phyloP scores from a whole-genome alignment of 53 echinoderm and acorn worm genomes.

The Crossaster papposus region DNA sequence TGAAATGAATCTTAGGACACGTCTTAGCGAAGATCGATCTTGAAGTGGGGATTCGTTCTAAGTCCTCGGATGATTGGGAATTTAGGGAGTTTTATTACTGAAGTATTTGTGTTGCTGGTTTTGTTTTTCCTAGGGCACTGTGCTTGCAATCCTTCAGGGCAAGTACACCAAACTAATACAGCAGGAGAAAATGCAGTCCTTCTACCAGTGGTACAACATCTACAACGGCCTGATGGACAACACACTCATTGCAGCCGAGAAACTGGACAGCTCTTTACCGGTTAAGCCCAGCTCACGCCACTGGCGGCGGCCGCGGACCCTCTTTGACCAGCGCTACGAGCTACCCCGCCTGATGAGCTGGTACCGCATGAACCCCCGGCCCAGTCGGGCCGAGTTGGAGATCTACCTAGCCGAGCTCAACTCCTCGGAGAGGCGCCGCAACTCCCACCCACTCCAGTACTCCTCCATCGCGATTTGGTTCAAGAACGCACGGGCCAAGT shows the following conservation, averaged over 20 bases:
- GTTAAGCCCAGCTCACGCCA: slow-evolving; percentile 69
- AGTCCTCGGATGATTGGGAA: no score
- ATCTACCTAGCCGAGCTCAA: slow-evolving; percentile 92
- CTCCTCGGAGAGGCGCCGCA: slow-evolving; percentile 79
- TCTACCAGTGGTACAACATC: slow-evolving; percentile 97
- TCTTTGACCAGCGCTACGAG: slow-evolving; percentile 90
- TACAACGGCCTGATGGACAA: slow-evolving; percentile 91
- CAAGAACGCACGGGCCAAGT: slow-evolving; percentile 97
- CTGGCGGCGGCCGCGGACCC: slow-evolving; percentile 76
- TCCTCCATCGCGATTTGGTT: slow-evolving; percentile 99
- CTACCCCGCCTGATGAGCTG: slow-evolving; percentile 86
- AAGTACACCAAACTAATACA: slow-evolving; percentile 83
- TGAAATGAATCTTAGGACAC: no score
- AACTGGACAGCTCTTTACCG: slow-evolving; percentile 69
- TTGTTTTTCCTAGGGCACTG: slow-evolving; percentile 68
- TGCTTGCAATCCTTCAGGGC: slow-evolving; percentile 84
- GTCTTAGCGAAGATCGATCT: no score
- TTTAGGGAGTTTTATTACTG: neutral
- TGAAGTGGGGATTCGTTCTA: no score
- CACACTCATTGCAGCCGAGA: slow-evolving; percentile 76
- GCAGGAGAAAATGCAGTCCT: slow-evolving; percentile 84
- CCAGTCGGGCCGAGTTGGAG: slow-evolving; percentile 85
- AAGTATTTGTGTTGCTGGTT: neutral
- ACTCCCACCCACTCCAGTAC: slow-evolving; percentile 93
- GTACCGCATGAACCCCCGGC: slow-evolving; percentile 91